phyloP scores from a whole-genome alignment of 2,797 vertebrate genomes.

The Balearica regulorum region DNA sequence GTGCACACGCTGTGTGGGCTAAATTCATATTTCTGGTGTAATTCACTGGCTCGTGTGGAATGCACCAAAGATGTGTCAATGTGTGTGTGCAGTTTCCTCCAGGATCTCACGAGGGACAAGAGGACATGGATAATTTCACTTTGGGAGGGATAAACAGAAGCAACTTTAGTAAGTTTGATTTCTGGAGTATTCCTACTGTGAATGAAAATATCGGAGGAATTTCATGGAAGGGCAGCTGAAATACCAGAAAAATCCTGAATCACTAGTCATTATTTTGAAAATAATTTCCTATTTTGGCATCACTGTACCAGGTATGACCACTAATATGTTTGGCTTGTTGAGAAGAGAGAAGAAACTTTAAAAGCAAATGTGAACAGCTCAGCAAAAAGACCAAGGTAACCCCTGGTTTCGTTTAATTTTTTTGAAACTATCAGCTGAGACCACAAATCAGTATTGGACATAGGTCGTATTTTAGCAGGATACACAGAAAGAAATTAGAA shows the following conservation, averaged over 20 bases:
- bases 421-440: background rate
- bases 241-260: background rate
- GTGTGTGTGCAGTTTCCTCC: background rate
- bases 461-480: background rate
- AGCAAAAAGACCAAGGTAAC: background rate
- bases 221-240: background rate
- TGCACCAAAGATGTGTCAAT: background rate
- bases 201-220: constrained; percentile 11
- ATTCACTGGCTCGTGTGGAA: background rate
- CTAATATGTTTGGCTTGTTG: background rate
- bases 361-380: background rate
- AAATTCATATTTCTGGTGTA: constrained; percentile 15
- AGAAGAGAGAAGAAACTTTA: background rate
- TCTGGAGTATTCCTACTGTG: background rate
- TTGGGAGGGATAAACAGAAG: constrained; percentile 6
- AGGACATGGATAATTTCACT: constrained; percentile 25
- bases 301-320: background rate
- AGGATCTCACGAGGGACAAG: background rate
- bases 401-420: background rate
- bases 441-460: background rate
- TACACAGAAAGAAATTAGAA: background rate
- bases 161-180: background rate
- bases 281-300: background rate
- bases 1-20: background rate
- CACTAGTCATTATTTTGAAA: background rate